Percentiles rank a stretch among this genome's conserved stretches.
Evolutionary conservation across 2,113 vertebrate species (phyloP).

Genomic region (Gallinago jamesoni): DNA sequence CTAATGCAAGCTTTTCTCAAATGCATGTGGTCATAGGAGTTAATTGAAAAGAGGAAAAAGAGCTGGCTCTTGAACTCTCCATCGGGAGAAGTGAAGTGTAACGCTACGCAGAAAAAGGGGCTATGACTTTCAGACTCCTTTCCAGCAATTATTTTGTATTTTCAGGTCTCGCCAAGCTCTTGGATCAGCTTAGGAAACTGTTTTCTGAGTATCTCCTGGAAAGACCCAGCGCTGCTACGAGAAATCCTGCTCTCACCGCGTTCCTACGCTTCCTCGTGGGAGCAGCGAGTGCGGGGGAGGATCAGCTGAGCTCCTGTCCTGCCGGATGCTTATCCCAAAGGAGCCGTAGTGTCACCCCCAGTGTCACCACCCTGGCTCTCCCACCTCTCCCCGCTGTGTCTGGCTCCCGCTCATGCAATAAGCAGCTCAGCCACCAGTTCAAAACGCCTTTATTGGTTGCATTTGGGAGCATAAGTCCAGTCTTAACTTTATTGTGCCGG

Average conservation of each 20-base stretch:
- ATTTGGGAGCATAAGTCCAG: neutral
- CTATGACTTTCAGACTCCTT: conserved; percentile 17
- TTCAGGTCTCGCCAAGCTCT: neutral
- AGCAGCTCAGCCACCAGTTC: neutral
- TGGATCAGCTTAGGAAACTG: neutral
- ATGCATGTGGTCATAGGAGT: conserved; percentile 20
- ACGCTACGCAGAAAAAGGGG: neutral
- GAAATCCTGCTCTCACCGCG: accelerated
- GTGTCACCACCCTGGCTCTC: neutral
- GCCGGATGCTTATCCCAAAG: neutral
- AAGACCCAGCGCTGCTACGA: neutral
- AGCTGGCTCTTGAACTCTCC: neutral
- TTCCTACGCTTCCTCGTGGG: neutral
- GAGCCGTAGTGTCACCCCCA: neutral
- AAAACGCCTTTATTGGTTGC: neutral
- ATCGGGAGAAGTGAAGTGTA: conserved; percentile 21
- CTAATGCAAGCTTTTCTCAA: conserved; percentile 56
- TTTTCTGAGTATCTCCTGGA: neutral
- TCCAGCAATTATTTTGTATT: conserved; percentile 25
- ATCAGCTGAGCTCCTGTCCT: neutral
- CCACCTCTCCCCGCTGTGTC: accelerated
- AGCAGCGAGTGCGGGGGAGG: neutral
- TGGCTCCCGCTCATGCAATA: neutral
- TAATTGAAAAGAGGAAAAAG: conserved; percentile 50
- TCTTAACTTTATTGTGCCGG: neutral